Conservation (phyloP, 2,888 invertebrate species). For the Lasioglossum calceatum region DNA sequence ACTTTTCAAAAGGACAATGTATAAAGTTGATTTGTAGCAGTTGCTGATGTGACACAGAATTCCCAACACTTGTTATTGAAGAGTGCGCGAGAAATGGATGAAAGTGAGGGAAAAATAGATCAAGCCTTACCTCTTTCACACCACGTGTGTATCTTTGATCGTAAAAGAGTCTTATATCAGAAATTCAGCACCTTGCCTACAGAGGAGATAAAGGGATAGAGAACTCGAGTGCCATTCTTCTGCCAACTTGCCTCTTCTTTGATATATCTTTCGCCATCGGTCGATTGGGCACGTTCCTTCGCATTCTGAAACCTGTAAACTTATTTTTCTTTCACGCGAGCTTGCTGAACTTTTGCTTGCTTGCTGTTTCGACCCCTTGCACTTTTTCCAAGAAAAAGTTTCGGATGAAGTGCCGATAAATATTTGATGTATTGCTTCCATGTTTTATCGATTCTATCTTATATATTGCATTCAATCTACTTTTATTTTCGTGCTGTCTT, state of each 20-base stretch:
- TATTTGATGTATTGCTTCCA: neutral
- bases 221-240: slow-evolving; percentile 61
- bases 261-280: slow-evolving; percentile 52
- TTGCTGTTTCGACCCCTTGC: neutral
- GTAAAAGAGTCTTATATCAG: slow-evolving; percentile 49
- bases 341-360: slow-evolving; percentile 11
- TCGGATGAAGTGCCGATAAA: neutral
- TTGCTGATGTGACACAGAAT: slow-evolving; percentile 5
- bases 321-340: slow-evolving; percentile 27
- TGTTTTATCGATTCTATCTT: neutral
- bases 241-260: slow-evolving; percentile 51
- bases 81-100: slow-evolving; percentile 14
- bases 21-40: neutral
- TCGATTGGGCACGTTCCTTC: slow-evolving; percentile 75
- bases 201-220: slow-evolving; percentile 56
- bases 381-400: neutral
- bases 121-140: slow-evolving; percentile 37
- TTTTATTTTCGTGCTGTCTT: neutral
- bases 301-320: slow-evolving; percentile 31
- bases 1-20: neutral
- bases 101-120: slow-evolving; percentile 50
- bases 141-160: slow-evolving; percentile 44
- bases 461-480: neutral
- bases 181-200: slow-evolving; percentile 64
- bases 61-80: neutral